These are phyloP conservation scores for Drosophila murphyi DNA, from an alignment of 1,140 invertebrate genomes.

Conservation along the genomic window DNA sequence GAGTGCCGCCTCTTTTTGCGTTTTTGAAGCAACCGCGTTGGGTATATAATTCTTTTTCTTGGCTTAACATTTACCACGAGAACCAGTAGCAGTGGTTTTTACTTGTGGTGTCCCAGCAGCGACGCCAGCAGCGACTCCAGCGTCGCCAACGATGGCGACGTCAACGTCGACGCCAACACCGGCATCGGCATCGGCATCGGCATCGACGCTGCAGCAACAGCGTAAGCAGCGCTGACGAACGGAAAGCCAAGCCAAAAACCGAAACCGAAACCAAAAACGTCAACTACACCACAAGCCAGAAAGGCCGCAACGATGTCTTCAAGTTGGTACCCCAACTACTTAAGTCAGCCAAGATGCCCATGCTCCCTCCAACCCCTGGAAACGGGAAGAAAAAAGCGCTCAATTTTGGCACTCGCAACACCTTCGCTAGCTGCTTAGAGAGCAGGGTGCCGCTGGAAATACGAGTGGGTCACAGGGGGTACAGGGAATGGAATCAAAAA, in stretches of 20 bases:
- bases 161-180: background rate
- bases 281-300: constrained; percentile 82
- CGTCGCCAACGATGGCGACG: constrained; percentile 18
- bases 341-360: background rate
- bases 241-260: constrained; percentile 61
- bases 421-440: constrained; percentile 50
- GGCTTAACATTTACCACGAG: constrained; percentile 84
- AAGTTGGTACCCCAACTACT: constrained; percentile 50
- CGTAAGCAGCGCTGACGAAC: constrained; percentile 38
- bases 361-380: constrained; percentile 7
- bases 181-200: background rate
- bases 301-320: constrained; percentile 80
- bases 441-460: constrained; percentile 16
- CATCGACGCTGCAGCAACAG: background rate
- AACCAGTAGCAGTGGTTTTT: constrained; percentile 84
- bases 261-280: constrained; percentile 82
- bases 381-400: constrained; percentile 59
- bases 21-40: constrained; percentile 44
- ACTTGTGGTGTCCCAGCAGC: constrained; percentile 63
- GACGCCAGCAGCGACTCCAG: constrained; percentile 38
- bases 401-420: constrained; percentile 67
- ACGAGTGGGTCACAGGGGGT: background rate
- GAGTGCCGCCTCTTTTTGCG: constrained; percentile 50
- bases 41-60: constrained; percentile 76
- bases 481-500: background rate